Evolutionary conservation across 2,888 invertebrate species (phyloP).

Genomic region (Ganaspis brasiliensis): DNA sequence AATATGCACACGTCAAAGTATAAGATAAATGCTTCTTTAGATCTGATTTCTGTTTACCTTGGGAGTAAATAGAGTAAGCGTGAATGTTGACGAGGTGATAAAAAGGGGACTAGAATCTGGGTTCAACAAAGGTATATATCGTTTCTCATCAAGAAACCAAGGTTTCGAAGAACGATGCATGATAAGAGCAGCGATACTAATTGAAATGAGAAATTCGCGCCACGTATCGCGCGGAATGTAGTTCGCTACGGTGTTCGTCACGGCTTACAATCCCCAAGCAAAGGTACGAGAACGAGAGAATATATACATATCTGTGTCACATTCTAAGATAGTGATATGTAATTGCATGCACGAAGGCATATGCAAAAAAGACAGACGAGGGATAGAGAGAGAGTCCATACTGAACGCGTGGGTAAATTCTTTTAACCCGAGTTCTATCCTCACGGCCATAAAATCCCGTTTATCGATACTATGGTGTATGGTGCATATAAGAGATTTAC

Average conservation of each 20-base stretch:
- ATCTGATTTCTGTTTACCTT: slow-evolving; percentile 41
- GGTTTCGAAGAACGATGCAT: slow-evolving; percentile 46
- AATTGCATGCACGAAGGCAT: slow-evolving; percentile 69
- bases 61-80: background rate
- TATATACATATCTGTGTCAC: slow-evolving; percentile 2
- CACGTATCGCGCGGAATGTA: slow-evolving; percentile 59
- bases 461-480: no score
- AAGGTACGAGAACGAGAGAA: slow-evolving; percentile 3
- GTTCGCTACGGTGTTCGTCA: slow-evolving; percentile 59
- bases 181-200: slow-evolving; percentile 59
- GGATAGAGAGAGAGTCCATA: slow-evolving; percentile 65
- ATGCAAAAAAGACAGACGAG: slow-evolving; percentile 60
- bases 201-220: slow-evolving; percentile 65
- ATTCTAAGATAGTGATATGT: slow-evolving; percentile 59
- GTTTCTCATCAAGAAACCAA: background rate
- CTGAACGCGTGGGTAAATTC: slow-evolving; percentile 73
- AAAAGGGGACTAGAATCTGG: slow-evolving; percentile 34
- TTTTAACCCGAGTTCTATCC: no score
- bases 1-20: slow-evolving; percentile 6
- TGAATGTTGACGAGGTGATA: slow-evolving; percentile 39
- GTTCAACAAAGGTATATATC: slow-evolving; percentile 46
- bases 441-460: no score
- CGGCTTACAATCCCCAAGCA: slow-evolving; percentile 28
- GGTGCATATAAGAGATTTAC: no score
- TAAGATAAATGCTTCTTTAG: background rate